Percentiles rank a stretch among this genome's conserved stretches.
Conservation (phyloP, 1,140 invertebrate species). For the Berghia stephanieae region DNA sequence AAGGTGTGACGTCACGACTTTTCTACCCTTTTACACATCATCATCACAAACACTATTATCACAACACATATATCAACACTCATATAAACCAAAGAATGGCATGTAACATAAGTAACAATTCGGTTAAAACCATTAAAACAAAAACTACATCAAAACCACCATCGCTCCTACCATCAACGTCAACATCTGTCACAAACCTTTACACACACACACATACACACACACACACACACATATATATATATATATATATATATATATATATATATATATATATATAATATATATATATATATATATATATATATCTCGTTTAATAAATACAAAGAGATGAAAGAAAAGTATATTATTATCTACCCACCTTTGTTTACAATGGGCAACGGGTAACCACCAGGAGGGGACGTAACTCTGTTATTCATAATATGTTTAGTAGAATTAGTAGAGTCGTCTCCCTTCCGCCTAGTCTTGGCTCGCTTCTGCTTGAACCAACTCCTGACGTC, state of each 20-base stretch:
- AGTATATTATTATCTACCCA: neutral
- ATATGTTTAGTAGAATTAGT: too few relatives aligned
- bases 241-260: too few relatives aligned
- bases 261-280: neutral
- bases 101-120: neutral
- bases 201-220: too few relatives aligned
- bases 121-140: neutral
- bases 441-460: neutral
- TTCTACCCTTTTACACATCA: too few relatives aligned
- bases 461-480: neutral
- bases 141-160: neutral
- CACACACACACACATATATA: too few relatives aligned
- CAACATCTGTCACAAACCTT: neutral
- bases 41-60: neutral
- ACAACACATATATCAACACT: neutral
- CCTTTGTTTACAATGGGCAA: slow-evolving; percentile 43
- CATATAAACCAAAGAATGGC: neutral
- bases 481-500: slow-evolving; percentile 32
- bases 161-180: neutral
- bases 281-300: neutral
- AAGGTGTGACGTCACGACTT: too few relatives aligned
- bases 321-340: too few relatives aligned
- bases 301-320: too few relatives aligned
- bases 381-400: slow-evolving; percentile 35
- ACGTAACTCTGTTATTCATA: slow-evolving; percentile 8